These are phyloP conservation scores for Gymnodraco acuticeps DNA, from an alignment of 2,797 vertebrate genomes.

Conservation along the genomic window DNA sequence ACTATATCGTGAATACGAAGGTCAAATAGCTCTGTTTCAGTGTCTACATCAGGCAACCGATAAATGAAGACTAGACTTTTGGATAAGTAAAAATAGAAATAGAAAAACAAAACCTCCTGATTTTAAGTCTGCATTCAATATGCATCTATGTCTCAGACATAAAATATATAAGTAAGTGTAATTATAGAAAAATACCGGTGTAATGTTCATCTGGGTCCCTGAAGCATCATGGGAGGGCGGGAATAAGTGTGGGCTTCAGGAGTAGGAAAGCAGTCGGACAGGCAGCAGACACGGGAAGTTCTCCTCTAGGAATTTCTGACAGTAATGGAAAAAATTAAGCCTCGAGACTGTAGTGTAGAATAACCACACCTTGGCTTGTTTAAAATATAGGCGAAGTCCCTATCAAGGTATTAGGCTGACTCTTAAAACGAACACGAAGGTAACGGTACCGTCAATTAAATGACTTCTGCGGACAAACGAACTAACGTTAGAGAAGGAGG, in stretches of 20 bases:
- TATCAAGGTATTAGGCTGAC: neutral
- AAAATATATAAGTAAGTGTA: no score
- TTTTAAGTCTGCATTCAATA: neutral
- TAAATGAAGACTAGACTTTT: neutral
- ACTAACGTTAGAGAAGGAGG: constrained; percentile 34
- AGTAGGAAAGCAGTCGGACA: constrained; percentile 21
- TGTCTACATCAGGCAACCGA: neutral
- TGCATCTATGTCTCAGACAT: no score
- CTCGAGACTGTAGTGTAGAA: neutral
- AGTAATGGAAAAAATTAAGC: constrained; percentile 38
- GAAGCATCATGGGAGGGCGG: constrained; percentile 65
- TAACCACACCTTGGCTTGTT: neutral
- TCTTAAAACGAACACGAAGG: neutral
- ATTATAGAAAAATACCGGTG: neutral
- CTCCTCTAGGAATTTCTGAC: constrained; percentile 69
- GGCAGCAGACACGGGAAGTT: constrained; percentile 7
- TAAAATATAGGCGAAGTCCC: fast-evolving
- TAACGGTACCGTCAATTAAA: constrained; percentile 47
- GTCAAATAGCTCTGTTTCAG: neutral
- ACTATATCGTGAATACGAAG: neutral
- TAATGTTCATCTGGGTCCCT: neutral
- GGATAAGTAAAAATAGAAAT: neutral
- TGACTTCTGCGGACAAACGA: constrained; percentile 67
- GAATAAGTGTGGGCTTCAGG: constrained; percentile 43
- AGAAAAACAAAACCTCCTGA: neutral